These are phyloP conservation scores for Drosophila monieri DNA, from an alignment of 2,888 invertebrate genomes.

Conservation along the genomic window DNA sequence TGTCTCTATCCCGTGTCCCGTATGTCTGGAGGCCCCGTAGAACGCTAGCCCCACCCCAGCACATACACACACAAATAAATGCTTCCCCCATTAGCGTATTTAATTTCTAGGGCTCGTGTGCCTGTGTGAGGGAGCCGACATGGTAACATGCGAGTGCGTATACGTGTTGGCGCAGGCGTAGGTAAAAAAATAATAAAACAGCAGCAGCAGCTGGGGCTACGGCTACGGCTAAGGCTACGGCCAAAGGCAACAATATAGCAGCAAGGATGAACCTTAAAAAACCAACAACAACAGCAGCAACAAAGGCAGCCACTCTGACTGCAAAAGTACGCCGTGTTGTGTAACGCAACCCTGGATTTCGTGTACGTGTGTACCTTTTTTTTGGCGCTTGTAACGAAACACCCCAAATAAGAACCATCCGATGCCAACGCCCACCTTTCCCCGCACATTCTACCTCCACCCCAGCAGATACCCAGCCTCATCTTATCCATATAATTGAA, in stretches of 20 bases:
- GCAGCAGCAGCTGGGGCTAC: slow-evolving; percentile 23
- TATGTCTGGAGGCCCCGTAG: slow-evolving; percentile 18
- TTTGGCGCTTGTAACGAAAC: slow-evolving; percentile 79
- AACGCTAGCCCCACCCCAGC: background rate
- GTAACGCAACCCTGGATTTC: slow-evolving; percentile 83
- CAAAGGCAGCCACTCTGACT: slow-evolving; percentile 51
- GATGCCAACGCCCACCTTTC: slow-evolving; percentile 29
- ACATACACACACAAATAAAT: slow-evolving; percentile 44
- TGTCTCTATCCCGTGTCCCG: background rate
- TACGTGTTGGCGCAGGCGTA: slow-evolving; percentile 73
- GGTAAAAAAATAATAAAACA: slow-evolving; percentile 46
- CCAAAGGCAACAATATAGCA: slow-evolving; percentile 17
- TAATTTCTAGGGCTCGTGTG: slow-evolving; percentile 48
- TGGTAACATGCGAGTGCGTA: slow-evolving; percentile 30
- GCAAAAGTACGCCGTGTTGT: slow-evolving; percentile 79
- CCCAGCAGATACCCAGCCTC: slow-evolving; percentile 29
- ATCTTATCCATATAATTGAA: slow-evolving; percentile 36
- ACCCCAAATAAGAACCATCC: slow-evolving; percentile 46
- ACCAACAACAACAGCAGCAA: slow-evolving; percentile 25
- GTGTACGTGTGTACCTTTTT: slow-evolving; percentile 77
- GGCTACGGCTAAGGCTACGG: background rate
- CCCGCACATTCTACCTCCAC: slow-evolving; percentile 31
- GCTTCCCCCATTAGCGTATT: slow-evolving; percentile 73
- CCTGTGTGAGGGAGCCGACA: slow-evolving; percentile 23
- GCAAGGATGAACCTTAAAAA: slow-evolving; percentile 20